Conservation (phyloP, 2,797 vertebrate species). For the Morus bassanus region DNA sequence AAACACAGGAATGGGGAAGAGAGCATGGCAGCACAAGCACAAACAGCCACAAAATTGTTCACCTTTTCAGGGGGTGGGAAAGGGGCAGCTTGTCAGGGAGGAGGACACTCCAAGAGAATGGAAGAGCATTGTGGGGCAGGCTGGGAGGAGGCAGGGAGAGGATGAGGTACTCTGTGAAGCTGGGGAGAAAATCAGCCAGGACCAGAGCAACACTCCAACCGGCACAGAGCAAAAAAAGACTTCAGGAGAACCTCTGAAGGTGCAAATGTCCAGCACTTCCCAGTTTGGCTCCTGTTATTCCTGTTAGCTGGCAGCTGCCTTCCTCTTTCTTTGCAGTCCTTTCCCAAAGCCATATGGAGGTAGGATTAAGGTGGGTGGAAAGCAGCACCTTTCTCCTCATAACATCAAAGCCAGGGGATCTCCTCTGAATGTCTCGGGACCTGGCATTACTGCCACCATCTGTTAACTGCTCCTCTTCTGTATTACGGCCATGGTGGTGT, state of each 20-base stretch:
- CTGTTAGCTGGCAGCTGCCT: not conserved
- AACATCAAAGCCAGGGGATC: not conserved
- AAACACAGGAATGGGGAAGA: not conserved
- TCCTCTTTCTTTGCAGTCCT: not conserved
- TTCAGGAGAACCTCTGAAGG: not conserved
- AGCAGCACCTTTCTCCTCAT: constrained; percentile 39
- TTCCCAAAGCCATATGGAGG: constrained; percentile 37
- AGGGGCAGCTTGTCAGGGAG: not conserved
- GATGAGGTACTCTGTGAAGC: not conserved
- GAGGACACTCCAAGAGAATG: not conserved
- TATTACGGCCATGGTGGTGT: fast-evolving
- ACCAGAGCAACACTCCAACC: not conserved
- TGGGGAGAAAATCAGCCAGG: not conserved
- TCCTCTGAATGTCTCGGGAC: not conserved
- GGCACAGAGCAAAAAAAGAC: not conserved
- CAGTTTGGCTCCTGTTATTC: not conserved
- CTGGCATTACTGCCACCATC: constrained; percentile 39
- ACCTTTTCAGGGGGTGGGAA: not conserved
- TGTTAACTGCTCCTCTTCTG: not conserved
- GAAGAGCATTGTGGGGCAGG: fast-evolving
- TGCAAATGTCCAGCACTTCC: not conserved
- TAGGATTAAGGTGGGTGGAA: constrained; percentile 52
- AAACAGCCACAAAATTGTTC: not conserved
- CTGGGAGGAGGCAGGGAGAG: not conserved
- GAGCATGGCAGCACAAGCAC: not conserved